These are phyloP conservation scores for Diarsia mendica DNA, from an alignment of 2,888 invertebrate species.

Conservation along the genomic window DNA sequence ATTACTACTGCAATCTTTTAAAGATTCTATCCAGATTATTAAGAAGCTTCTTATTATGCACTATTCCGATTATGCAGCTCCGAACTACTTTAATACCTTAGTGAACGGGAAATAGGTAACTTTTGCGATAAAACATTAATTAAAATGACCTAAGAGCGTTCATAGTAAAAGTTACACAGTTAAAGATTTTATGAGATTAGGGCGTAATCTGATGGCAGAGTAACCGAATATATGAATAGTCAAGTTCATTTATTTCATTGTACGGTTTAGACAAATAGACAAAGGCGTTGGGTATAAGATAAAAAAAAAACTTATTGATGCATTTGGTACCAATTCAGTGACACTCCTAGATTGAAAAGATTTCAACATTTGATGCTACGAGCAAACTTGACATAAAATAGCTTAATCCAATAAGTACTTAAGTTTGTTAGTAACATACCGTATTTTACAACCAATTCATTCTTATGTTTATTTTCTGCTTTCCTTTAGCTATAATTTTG, in stretches of 20 bases:
- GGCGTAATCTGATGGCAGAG: slow-evolving; percentile 6
- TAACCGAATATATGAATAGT: neutral
- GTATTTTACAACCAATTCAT: slow-evolving; percentile 20
- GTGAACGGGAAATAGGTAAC: slow-evolving; percentile 8
- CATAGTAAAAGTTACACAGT: slow-evolving; percentile 21
- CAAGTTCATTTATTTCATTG: neutral
- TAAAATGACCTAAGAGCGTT: slow-evolving; percentile 17
- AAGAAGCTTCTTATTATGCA: slow-evolving; percentile 17
- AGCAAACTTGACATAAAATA: slow-evolving; percentile 1
- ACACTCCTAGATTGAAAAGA: neutral
- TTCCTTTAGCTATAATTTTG: neutral
- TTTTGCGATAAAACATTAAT: slow-evolving; percentile 37
- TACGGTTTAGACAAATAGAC: neutral
- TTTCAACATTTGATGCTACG: neutral
- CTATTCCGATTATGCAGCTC: slow-evolving; percentile 25
- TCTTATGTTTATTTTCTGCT: slow-evolving; percentile 8
- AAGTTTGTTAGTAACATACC: slow-evolving; percentile 17
- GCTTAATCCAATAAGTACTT: neutral
- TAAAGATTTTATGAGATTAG: slow-evolving; percentile 4
- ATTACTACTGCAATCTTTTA: slow-evolving; percentile 21
- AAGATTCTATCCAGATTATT: slow-evolving; percentile 23
- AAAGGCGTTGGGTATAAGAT: neutral
- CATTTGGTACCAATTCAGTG: neutral
- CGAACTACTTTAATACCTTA: slow-evolving; percentile 20
- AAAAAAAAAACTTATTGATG: neutral